phyloP scores from a whole-genome alignment of 2,797 vertebrate species.

The Crax fasciolata region DNA sequence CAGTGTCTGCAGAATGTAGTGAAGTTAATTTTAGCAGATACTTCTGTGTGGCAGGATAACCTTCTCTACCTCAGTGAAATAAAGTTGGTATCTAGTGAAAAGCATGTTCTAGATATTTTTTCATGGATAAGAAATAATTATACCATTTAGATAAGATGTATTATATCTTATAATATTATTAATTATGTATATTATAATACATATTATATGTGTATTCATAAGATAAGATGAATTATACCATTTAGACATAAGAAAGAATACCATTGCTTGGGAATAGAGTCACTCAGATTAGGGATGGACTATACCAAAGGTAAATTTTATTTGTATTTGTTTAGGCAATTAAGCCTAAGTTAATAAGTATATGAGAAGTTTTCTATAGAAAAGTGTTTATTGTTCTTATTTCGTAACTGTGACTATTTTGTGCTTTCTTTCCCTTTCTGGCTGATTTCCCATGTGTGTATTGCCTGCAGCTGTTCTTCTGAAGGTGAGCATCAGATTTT shows the following conservation, averaged over 20 bases:
- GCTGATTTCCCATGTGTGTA: not conserved
- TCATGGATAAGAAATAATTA: not conserved
- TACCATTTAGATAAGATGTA: too few relatives aligned
- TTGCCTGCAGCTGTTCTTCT: slow-evolving; percentile 10
- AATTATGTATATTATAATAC: too few relatives aligned
- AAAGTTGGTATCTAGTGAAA: not conserved
- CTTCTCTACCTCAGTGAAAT: not conserved
- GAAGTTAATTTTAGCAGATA: not conserved
- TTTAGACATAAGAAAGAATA: not conserved
- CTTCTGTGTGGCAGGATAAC: not conserved
- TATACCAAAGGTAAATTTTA: not conserved
- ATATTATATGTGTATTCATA: too few relatives aligned
- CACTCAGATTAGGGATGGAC: not conserved
- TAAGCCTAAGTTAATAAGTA: not conserved
- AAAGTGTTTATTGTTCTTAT: not conserved
- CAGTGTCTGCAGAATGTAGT: not conserved
- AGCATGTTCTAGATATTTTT: not conserved
- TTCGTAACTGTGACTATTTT: not conserved
- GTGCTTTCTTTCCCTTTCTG: not conserved
- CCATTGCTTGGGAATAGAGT: not conserved
- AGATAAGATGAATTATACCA: too few relatives aligned
- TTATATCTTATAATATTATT: too few relatives aligned
- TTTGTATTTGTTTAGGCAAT: not conserved
- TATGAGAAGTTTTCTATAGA: not conserved
- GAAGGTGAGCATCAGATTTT: not conserved